Percentiles rank a stretch among this genome's conserved stretches.
Conservation (phyloP, 2,797 vertebrate genomes). For the Spinibarbus caldwelli region DNA sequence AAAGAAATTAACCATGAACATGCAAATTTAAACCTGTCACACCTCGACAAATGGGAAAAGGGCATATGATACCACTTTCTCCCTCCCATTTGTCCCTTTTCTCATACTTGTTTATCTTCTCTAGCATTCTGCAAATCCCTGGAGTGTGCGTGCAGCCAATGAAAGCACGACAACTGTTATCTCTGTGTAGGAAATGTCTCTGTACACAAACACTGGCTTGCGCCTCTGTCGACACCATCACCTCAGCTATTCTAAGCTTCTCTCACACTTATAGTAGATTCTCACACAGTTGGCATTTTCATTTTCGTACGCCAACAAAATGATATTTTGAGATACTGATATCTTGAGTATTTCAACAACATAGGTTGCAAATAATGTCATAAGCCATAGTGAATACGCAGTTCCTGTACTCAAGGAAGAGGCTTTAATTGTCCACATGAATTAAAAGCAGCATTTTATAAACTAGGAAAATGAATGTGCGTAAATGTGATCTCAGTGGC, state of each 20-base stretch:
- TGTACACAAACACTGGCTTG: conserved; percentile 55
- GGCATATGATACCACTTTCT: not conserved
- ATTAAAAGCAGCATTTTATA: conserved; percentile 58
- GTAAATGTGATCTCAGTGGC: conserved; percentile 18
- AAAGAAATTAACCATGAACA: not conserved
- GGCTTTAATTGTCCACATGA: conserved; percentile 15
- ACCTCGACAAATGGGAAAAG: conserved; percentile 6
- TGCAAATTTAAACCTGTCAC: conserved; percentile 10
- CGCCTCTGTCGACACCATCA: conserved; percentile 58
- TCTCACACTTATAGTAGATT: conserved; percentile 23
- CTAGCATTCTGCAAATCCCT: conserved; percentile 55
- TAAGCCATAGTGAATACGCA: not conserved
- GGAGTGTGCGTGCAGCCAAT: conserved; percentile 25
- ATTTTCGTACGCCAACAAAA: not conserved
- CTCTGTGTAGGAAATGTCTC: conserved; percentile 49
- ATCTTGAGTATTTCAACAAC: not conserved
- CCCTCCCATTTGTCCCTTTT: conserved; percentile 15
- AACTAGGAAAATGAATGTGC: conserved; percentile 38
- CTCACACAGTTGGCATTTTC: conserved; percentile 29
- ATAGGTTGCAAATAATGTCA: conserved; percentile 19
- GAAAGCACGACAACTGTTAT: conserved; percentile 44
- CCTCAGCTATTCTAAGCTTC: conserved; percentile 38
- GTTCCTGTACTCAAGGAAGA: not conserved
- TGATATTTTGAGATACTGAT: not conserved
- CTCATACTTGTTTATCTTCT: conserved; percentile 48